A percentile compares a stretch with the other conserved stretches of the same genome.
Evolutionary conservation across 2,113 vertebrate species (phyloP).

Genomic region (Anolis sagrei): DNA sequence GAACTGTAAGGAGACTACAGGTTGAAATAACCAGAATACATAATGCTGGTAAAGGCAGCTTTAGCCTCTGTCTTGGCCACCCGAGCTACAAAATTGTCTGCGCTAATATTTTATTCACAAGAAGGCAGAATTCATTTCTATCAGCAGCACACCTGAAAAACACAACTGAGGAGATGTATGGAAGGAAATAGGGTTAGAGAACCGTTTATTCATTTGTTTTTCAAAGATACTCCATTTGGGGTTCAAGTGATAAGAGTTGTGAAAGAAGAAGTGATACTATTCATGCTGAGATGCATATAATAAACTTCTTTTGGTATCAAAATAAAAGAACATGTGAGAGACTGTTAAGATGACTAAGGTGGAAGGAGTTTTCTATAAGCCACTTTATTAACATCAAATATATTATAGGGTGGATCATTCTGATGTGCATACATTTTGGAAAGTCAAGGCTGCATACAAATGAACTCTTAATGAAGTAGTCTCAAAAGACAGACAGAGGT

Average conservation of each 20-base stretch:
- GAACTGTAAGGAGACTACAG: background rate
- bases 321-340: conserved; percentile 52
- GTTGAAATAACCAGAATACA: background rate
- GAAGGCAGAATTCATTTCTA: background rate
- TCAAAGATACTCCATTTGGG: background rate
- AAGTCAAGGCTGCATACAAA: conserved; percentile 66
- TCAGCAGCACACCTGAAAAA: background rate
- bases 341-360: conserved; percentile 59
- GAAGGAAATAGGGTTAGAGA: conserved; percentile 16
- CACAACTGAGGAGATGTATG: background rate
- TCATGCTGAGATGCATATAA: conserved; percentile 50
- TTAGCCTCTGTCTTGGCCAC: background rate
- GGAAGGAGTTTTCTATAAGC: conserved; percentile 62
- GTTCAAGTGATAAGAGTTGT: conserved; percentile 40
- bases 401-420: conserved; percentile 70
- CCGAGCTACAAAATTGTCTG: background rate
- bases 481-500: conserved; percentile 68
- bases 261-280: conserved; percentile 49
- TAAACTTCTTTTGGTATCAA: conserved; percentile 50
- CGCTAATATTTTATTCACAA: background rate
- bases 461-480: conserved; percentile 63
- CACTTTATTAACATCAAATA: conserved; percentile 66
- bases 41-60: background rate
- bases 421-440: conserved; percentile 53
- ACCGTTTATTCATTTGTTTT: conserved; percentile 14